phyloP scores from a whole-genome alignment of 2,797 vertebrate species.

The Microctenopoma steveboyesi region DNA sequence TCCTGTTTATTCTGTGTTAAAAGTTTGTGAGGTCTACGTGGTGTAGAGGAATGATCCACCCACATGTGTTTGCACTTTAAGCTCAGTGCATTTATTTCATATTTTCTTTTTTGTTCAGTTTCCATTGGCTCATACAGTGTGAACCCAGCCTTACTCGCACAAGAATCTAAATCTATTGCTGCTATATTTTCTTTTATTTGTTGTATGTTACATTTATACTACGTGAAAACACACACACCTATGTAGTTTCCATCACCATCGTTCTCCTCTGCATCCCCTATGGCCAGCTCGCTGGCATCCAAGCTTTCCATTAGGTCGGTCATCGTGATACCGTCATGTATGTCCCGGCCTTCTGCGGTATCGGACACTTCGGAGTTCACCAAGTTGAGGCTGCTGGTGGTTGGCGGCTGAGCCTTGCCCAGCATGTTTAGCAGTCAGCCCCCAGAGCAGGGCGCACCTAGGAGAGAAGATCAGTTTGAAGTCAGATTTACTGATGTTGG shows the following conservation, averaged over 20 bases:
- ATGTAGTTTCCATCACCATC: constrained; percentile 82
- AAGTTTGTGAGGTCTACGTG: constrained; percentile 32
- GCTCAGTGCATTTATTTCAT: neutral
- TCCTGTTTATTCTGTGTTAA: constrained; percentile 11
- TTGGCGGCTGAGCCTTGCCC: constrained; percentile 67
- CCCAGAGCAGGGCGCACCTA: constrained; percentile 73
- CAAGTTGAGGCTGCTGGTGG: constrained; percentile 80
- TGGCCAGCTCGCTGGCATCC: constrained; percentile 92
- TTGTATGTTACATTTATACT: neutral
- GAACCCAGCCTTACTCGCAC: neutral
- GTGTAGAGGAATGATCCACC: constrained; percentile 24
- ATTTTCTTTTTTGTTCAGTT: constrained; percentile 7
- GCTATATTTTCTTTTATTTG: neutral
- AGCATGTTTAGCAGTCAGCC: constrained; percentile 79
- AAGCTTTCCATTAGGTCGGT: constrained; percentile 91
- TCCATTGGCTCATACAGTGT: neutral
- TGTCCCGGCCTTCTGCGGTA: constrained; percentile 11
- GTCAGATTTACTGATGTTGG: neutral
- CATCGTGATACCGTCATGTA: constrained; percentile 77
- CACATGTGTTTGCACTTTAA: constrained; percentile 2
- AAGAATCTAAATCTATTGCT: neutral
- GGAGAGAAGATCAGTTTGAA: neutral
- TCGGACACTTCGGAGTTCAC: constrained; percentile 80
- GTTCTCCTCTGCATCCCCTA: constrained; percentile 89
- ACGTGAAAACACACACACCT: constrained; percentile 60